Percentiles rank a stretch among this genome's conserved stretches.
Conservation (phyloP, 2,888 invertebrate species). For the Lycia hirtaria region DNA sequence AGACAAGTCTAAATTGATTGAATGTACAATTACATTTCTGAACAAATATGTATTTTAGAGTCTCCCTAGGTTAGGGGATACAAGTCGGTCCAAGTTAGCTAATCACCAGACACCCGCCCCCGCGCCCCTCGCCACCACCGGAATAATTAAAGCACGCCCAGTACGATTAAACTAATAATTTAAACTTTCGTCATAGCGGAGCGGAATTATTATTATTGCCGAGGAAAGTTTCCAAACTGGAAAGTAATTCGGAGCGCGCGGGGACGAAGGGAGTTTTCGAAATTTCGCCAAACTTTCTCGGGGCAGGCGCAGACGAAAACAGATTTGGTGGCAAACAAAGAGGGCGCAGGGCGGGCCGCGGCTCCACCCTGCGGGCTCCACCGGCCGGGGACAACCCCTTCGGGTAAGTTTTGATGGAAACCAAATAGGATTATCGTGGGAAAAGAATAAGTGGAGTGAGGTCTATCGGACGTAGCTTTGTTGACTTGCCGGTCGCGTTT, state of each 20-base stretch:
- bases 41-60: conserved; percentile 59
- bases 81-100: conserved; percentile 54
- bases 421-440: conserved; percentile 80
- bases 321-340: conserved; percentile 81
- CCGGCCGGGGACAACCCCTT: conserved; percentile 63
- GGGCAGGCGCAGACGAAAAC: conserved; percentile 73
- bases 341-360: conserved; percentile 42
- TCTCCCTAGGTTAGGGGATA: conserved; percentile 48
- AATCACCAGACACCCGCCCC: conserved; percentile 53
- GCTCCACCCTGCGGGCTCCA: conserved; percentile 32
- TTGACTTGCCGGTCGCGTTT: conserved; percentile 50
- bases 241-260: conserved; percentile 74
- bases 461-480: conserved; percentile 63
- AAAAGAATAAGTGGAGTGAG: conserved; percentile 76
- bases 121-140: conserved; percentile 36
- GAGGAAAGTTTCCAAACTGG: conserved; percentile 77
- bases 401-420: conserved; percentile 81
- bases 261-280: conserved; percentile 63
- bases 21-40: conserved; percentile 61
- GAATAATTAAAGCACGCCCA: conserved; percentile 77
- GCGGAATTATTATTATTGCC: conserved; percentile 81
- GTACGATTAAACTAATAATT: conserved; percentile 83
- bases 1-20: conserved; percentile 59
- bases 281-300: conserved; percentile 72
- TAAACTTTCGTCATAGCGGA: conserved; percentile 81